phyloP scores from a whole-genome alignment of 2,797 vertebrate species.

The Synaphobranchus kaupii region DNA sequence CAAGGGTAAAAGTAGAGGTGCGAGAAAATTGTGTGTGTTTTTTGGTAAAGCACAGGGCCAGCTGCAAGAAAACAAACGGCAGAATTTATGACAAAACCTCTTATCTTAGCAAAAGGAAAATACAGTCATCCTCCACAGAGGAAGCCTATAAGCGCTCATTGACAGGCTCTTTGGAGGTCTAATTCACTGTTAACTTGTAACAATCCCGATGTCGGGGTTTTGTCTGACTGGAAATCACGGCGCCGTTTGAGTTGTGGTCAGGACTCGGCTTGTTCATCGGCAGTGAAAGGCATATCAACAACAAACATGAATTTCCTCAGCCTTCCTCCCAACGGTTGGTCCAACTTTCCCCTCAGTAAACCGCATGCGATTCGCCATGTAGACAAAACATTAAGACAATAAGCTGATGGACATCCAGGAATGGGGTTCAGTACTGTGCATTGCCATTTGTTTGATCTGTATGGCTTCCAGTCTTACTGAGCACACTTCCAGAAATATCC shows the following conservation, averaged over 20 bases:
- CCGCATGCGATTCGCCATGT: background rate
- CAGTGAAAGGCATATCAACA: background rate
- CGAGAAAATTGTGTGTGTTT: background rate
- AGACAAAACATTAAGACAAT: background rate
- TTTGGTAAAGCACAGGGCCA: background rate
- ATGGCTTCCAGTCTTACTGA: conserved; percentile 37
- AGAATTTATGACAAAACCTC: background rate
- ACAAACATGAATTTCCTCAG: background rate
- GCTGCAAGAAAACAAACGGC: background rate
- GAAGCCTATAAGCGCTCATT: background rate
- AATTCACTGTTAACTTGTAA: background rate
- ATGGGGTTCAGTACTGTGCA: background rate
- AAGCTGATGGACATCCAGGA: background rate
- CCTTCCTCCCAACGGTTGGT: background rate
- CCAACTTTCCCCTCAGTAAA: background rate
- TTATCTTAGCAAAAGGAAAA: background rate
- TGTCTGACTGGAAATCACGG: background rate
- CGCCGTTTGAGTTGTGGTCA: background rate
- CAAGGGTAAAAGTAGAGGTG: background rate
- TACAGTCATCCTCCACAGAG: background rate
- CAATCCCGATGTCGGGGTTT: background rate
- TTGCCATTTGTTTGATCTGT: conserved; percentile 1
- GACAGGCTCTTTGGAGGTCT: background rate
- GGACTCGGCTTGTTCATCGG: background rate
- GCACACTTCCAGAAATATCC: conserved; percentile 37